Conservation (phyloP, 2,888 invertebrate genomes). For the Mesodorylaimus sp. region DNA sequence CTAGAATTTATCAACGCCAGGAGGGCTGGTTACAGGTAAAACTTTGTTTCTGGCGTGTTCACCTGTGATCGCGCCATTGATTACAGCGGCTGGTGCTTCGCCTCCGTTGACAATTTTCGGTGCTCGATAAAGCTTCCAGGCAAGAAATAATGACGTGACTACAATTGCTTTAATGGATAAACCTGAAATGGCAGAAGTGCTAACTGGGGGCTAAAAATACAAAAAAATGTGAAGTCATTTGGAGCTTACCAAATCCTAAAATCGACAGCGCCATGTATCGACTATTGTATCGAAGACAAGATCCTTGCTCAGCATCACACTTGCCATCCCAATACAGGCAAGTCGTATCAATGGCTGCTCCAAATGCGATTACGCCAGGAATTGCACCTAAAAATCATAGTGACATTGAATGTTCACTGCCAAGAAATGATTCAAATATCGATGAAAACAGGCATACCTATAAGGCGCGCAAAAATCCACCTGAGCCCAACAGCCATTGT, state of each 20-base stretch:
- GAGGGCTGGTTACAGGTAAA: too few relatives aligned
- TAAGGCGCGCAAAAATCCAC: slow-evolving; percentile 25
- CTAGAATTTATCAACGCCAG: too few relatives aligned
- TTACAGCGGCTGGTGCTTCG: too few relatives aligned
- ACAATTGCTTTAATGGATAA: too few relatives aligned
- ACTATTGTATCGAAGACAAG: slow-evolving; percentile 7
- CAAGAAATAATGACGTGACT: neutral
- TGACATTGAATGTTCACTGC: neutral
- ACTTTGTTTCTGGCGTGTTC: too few relatives aligned
- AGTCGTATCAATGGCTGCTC: slow-evolving; percentile 6
- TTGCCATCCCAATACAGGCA: slow-evolving; percentile 6
- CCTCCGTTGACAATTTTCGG: neutral
- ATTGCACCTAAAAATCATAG: slow-evolving; percentile 8
- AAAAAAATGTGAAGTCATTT: too few relatives aligned
- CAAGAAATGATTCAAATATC: neutral
- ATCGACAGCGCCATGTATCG: neutral
- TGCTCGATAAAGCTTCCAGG: slow-evolving; percentile 1
- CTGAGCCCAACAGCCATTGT: slow-evolving; percentile 26
- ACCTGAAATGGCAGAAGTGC: too few relatives aligned
- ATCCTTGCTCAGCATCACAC: neutral
- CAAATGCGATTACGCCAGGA: slow-evolving; percentile 9
- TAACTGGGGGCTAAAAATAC: too few relatives aligned
- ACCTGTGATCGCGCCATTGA: too few relatives aligned
- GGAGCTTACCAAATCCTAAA: neutral
- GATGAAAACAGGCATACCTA: slow-evolving; percentile 16